These are phyloP conservation scores for Drosophila lutescens DNA, from an alignment of 2,888 invertebrate genomes.

Conservation along the genomic window DNA sequence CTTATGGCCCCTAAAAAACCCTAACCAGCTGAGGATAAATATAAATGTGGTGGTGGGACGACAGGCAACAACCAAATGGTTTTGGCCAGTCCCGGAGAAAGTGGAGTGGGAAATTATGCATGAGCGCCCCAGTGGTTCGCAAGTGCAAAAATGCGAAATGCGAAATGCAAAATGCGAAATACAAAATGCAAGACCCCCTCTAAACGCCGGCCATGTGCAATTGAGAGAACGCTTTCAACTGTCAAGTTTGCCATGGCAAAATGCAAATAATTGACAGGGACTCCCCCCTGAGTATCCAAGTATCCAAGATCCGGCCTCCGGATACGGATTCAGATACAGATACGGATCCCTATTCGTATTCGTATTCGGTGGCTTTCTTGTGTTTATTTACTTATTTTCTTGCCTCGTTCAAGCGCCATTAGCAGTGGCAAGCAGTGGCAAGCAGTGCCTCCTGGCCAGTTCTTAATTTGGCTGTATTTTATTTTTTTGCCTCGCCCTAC, in stretches of 20 bases:
- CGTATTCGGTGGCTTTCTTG: conserved; percentile 17
- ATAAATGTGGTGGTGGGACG: background rate
- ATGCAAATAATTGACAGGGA: conserved; percentile 76
- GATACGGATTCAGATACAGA: conserved; percentile 46
- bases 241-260: conserved; percentile 45
- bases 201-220: conserved; percentile 36
- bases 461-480: conserved; percentile 35
- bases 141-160: conserved; percentile 16
- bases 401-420: conserved; percentile 23
- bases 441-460: conserved; percentile 20
- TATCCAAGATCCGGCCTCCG: conserved; percentile 6
- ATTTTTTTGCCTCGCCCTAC: conserved; percentile 44
- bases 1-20: conserved; percentile 33
- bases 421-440: conserved; percentile 3
- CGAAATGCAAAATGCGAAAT: too few species aligned
- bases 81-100: conserved; percentile 11
- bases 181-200: conserved; percentile 4
- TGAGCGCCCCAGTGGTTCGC: conserved; percentile 59
- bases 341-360: conserved; percentile 24
- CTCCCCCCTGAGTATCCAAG: conserved; percentile 13
- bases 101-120: conserved; percentile 58
- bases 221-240: conserved; percentile 52
- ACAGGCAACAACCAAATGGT: conserved; percentile 48
- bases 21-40: conserved; percentile 1
- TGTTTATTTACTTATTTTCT: conserved; percentile 14